Conservation (phyloP, 2,113 vertebrate species). For the Campylomormyrus tamandua region DNA sequence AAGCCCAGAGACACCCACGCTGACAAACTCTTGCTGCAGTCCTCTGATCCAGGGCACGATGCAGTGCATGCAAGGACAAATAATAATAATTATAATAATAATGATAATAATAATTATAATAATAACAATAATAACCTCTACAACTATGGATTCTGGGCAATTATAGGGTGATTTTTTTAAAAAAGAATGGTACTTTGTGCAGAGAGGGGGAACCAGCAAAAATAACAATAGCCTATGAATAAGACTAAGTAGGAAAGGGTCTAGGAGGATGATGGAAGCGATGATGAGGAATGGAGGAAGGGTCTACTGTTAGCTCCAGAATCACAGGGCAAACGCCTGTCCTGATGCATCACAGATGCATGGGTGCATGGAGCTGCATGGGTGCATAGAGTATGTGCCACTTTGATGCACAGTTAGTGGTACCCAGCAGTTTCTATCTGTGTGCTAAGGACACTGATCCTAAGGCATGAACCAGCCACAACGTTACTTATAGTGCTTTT, state of each 20-base stretch:
- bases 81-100: background rate
- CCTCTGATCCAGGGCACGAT: background rate
- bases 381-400: background rate
- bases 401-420: background rate
- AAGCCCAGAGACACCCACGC: background rate
- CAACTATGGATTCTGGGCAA: slow-evolving; percentile 20
- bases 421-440: background rate
- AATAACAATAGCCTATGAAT: slow-evolving; percentile 29
- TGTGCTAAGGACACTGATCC: background rate
- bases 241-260: slow-evolving; percentile 17
- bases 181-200: slow-evolving; percentile 35
- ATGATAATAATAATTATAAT: background rate
- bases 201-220: slow-evolving; percentile 12
- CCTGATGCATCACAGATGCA: background rate
- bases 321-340: background rate
- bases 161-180: slow-evolving; percentile 31
- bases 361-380: background rate
- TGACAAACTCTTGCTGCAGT: background rate
- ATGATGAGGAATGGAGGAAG: slow-evolving; percentile 24
- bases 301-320: slow-evolving; percentile 18
- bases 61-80: background rate
- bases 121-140: background rate
- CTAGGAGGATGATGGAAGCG: slow-evolving; percentile 10
- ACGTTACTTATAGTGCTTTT: background rate
- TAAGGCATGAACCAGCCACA: background rate